These are phyloP conservation scores for Cylindroiulus punctatus DNA, from an alignment of 2,888 invertebrate species.

Conservation along the genomic window DNA sequence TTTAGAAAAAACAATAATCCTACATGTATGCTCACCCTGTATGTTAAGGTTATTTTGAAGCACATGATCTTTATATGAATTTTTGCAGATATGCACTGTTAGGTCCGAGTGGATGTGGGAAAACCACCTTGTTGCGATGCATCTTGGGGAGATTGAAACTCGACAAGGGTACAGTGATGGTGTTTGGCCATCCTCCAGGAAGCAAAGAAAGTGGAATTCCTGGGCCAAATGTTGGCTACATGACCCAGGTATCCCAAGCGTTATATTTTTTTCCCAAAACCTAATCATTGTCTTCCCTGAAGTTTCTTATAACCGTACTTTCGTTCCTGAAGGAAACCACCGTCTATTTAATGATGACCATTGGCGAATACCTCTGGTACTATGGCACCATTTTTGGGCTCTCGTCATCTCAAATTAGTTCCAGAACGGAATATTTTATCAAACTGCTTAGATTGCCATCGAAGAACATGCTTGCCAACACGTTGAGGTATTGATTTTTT, in stretches of 20 bases:
- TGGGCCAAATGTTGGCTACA: slow-evolving; percentile 94
- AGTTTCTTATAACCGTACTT: neutral
- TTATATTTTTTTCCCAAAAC: too few relatives aligned
- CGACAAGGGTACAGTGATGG: slow-evolving; percentile 87
- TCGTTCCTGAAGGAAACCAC: neutral
- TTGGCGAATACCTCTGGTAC: slow-evolving; percentile 94
- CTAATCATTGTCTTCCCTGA: neutral
- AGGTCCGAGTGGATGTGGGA: neutral
- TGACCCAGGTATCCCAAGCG: slow-evolving; percentile 87
- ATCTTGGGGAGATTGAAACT: slow-evolving; percentile 87
- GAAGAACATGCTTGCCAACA: slow-evolving; percentile 67
- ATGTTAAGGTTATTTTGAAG: too few relatives aligned
- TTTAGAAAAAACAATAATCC: too few relatives aligned
- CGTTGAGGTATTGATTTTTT: slow-evolving; percentile 1
- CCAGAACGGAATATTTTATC: slow-evolving; percentile 85
- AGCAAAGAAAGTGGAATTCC: slow-evolving; percentile 91
- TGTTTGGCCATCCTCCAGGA: slow-evolving; percentile 89
- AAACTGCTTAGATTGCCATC: slow-evolving; percentile 90
- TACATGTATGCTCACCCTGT: too few relatives aligned
- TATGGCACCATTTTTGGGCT: slow-evolving; percentile 96
- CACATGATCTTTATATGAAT: too few relatives aligned
- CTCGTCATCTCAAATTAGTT: slow-evolving; percentile 81
- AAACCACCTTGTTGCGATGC: slow-evolving; percentile 89
- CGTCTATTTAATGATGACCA: slow-evolving; percentile 74
- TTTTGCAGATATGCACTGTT: neutral